Percentiles rank a stretch among this genome's conserved stretches.
Conservation (phyloP, 2,888 invertebrate species). For the Icerya purchasi region DNA sequence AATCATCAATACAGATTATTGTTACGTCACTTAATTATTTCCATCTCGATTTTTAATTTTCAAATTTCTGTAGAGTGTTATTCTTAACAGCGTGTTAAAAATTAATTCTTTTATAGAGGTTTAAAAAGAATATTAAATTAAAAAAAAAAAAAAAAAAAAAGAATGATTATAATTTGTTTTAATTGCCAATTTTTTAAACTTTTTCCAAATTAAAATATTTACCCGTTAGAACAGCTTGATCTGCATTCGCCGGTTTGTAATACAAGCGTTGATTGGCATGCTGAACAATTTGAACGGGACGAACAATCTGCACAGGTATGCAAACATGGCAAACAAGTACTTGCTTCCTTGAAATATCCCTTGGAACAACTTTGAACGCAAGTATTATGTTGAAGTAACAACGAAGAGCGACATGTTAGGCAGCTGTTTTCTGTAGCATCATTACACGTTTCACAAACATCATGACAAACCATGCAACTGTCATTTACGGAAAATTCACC, state of each 20-base stretch:
- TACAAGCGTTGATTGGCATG: constrained; percentile 51
- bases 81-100: no score
- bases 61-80: no score
- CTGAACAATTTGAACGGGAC: constrained; percentile 56
- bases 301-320: constrained; percentile 58
- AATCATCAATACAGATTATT: no score
- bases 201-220: constrained; percentile 19
- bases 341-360: constrained; percentile 34
- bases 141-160: no score
- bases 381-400: constrained; percentile 45
- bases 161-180: no score
- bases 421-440: constrained; percentile 52
- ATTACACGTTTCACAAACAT: constrained; percentile 61
- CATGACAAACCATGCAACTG: constrained; percentile 43
- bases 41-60: no score
- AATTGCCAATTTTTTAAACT: no score
- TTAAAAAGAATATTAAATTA: no score
- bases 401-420: constrained; percentile 44
- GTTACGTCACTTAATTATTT: no score
- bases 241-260: constrained; percentile 65
- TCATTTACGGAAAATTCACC: constrained; percentile 35
- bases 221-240: constrained; percentile 52
- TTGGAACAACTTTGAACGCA: constrained; percentile 56
- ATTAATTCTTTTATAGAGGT: no score
- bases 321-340: constrained; percentile 47